Conservation (phyloP, 2,797 vertebrate genomes). For the Pitangus sulphuratus region DNA sequence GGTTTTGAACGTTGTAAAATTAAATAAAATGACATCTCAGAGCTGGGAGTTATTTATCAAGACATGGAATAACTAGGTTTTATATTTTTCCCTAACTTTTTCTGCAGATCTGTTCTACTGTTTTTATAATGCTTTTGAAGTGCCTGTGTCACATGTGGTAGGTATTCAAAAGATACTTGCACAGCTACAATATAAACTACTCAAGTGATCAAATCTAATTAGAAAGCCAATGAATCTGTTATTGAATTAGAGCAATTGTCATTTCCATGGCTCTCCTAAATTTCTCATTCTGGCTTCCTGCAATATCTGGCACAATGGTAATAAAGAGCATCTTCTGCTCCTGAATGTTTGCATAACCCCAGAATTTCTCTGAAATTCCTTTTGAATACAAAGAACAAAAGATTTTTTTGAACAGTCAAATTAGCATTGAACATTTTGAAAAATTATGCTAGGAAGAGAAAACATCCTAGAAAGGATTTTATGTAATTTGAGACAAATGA, state of each 20-base stretch:
- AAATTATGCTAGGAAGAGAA: neutral
- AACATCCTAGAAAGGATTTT: neutral
- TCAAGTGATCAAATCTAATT: neutral
- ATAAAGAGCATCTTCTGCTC: neutral
- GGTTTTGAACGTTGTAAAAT: neutral
- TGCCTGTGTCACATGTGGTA: neutral
- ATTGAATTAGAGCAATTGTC: constrained; percentile 29
- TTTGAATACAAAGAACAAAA: neutral
- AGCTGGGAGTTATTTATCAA: neutral
- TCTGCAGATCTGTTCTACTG: neutral
- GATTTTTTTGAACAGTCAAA: neutral
- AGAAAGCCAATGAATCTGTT: constrained; percentile 25
- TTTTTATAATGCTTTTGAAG: constrained; percentile 10
- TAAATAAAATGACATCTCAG: neutral
- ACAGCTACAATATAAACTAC: neutral
- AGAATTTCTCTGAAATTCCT: constrained; percentile 1
- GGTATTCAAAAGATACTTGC: neutral
- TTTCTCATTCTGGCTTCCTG: constrained; percentile 32
- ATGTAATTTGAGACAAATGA: neutral
- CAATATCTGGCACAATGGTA: neutral
- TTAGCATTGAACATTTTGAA: neutral
- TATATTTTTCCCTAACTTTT: neutral
- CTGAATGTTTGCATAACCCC: neutral
- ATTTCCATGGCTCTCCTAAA: constrained; percentile 31
- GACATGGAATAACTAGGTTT: neutral